phyloP scores from a whole-genome alignment of 2,113 vertebrate species.

The Campylomormyrus numenius region DNA sequence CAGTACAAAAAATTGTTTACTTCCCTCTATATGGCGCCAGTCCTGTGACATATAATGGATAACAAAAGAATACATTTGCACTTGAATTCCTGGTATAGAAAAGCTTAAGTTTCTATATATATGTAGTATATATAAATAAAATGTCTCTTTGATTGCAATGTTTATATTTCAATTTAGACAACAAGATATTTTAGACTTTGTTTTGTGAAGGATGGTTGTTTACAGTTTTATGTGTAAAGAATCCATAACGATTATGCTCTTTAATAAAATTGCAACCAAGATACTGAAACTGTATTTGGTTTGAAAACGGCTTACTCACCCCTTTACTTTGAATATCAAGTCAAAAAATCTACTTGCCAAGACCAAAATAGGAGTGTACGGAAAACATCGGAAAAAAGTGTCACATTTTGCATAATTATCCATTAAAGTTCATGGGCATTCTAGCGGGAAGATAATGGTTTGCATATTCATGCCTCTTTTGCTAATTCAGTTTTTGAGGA shows the following conservation, averaged over 20 bases:
- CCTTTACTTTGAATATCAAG: not conserved
- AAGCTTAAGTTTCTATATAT: conserved; percentile 17
- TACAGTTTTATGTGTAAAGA: conserved; percentile 27
- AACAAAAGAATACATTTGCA: conserved; percentile 16
- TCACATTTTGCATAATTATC: not conserved
- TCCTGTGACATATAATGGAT: not conserved
- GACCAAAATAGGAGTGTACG: not conserved
- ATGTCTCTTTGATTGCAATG: conserved; percentile 15
- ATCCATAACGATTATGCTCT: conserved; percentile 18
- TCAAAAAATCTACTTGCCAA: not conserved
- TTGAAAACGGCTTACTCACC: not conserved
- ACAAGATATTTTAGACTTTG: conserved; percentile 24
- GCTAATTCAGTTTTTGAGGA: not conserved
- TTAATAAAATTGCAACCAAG: conserved; percentile 22
- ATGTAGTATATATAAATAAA: conserved; percentile 27
- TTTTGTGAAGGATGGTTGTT: conserved; percentile 24
- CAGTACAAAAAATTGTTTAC: not conserved
- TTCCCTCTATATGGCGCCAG: not conserved
- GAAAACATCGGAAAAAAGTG: not conserved
- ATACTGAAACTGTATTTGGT: conserved; percentile 9
- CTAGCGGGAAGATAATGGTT: not conserved
- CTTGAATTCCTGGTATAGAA: conserved; percentile 22
- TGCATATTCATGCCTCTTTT: not conserved
- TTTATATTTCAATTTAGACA: conserved; percentile 25
- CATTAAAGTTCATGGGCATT: not conserved